A percentile compares a stretch with the other conserved stretches of the same genome.
phyloP scores from a whole-genome alignment of 2,113 vertebrate species.

The Crotalus horridus region DNA sequence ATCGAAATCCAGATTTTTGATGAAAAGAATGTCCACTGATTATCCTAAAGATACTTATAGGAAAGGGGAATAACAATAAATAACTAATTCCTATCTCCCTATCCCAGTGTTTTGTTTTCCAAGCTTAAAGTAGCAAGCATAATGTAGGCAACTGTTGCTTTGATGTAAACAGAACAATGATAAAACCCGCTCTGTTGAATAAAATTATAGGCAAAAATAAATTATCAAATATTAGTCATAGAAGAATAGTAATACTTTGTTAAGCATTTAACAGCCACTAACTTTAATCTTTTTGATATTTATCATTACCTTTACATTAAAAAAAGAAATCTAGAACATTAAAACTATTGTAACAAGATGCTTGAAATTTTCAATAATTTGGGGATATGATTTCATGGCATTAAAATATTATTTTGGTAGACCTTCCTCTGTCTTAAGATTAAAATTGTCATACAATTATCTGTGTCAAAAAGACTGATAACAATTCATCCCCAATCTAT shows the following conservation, averaged over 20 bases:
- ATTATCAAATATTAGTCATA: too few relatives aligned
- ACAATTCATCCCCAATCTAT: not conserved
- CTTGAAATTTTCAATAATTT: not conserved
- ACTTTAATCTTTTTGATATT: not conserved
- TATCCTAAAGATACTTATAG: not conserved
- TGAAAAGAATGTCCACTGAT: not conserved
- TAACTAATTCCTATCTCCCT: not conserved
- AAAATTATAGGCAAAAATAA: not conserved
- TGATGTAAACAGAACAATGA: not conserved
- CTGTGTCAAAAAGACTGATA: not conserved
- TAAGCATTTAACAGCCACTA: not conserved
- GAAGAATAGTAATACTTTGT: not conserved
- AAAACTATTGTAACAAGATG: not conserved
- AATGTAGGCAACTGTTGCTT: not conserved
- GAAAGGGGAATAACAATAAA: not conserved
- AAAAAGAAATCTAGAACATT: not conserved
- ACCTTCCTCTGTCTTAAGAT: not conserved
- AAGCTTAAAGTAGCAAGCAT: not conserved
- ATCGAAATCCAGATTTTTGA: not conserved
- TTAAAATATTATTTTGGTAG: not conserved
- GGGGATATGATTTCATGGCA: not conserved
- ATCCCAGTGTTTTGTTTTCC: not conserved
- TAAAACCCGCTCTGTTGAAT: not conserved
- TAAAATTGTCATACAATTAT: not conserved
- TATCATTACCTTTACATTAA: not conserved